These are phyloP conservation scores for Callospermophilus lateralis DNA, from an alignment of 2,113 vertebrate genomes.

Conservation along the genomic window DNA sequence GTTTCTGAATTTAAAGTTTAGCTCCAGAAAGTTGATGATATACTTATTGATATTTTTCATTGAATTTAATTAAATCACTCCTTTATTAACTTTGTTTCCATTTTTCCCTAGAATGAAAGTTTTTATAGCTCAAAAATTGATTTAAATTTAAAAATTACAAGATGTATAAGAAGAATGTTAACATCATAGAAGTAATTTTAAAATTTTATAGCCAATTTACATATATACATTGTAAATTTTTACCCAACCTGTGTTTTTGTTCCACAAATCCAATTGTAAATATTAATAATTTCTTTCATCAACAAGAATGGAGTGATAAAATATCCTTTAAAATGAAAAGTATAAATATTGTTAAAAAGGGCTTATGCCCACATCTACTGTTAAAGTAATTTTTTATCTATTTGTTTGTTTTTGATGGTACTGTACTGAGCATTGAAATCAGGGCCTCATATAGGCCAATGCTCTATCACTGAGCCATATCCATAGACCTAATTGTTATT, in stretches of 20 bases:
- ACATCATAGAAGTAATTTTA: not conserved
- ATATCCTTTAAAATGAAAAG: not conserved
- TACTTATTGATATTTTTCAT: conserved; percentile 49
- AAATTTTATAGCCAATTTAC: conserved; percentile 6
- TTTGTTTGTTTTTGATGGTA: too few relatives aligned
- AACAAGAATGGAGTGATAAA: not conserved
- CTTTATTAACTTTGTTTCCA: not conserved
- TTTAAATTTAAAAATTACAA: conserved; percentile 8
- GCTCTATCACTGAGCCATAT: too few relatives aligned
- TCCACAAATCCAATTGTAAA: conserved; percentile 9
- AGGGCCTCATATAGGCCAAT: too few relatives aligned
- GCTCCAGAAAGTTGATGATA: not conserved
- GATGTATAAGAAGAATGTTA: not conserved
- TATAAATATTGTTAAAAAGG: not conserved
- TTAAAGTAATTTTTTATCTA: not conserved
- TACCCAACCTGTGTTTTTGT: not conserved
- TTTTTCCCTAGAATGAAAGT: not conserved
- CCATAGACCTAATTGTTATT: not conserved
- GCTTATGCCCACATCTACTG: not conserved
- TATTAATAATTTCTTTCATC: not conserved
- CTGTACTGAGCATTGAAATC: too few relatives aligned
- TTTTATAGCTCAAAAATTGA: conserved; percentile 31
- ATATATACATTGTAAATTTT: not conserved
- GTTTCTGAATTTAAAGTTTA: conserved; percentile 42
- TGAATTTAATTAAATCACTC: conserved; percentile 44